phyloP scores from a whole-genome alignment of 2,113 vertebrate species.

The Todiramphus chloris region DNA sequence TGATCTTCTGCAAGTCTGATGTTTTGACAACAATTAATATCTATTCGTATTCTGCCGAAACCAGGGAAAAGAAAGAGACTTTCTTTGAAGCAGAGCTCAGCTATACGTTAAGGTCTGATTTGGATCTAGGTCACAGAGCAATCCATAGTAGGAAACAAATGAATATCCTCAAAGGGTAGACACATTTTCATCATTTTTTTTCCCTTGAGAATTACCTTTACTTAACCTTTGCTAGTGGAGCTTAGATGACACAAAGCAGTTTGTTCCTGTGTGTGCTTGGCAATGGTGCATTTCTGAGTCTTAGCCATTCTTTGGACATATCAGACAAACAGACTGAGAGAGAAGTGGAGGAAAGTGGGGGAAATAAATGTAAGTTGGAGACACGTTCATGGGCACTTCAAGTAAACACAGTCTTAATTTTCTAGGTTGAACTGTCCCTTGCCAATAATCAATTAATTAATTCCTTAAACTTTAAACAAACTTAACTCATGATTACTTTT shows the following conservation, averaged over 20 bases:
- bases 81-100: not conserved
- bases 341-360: not conserved
- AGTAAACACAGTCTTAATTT: not conserved
- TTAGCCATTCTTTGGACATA: not conserved
- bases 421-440: not conserved
- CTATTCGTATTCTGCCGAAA: not conserved
- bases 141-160: not conserved
- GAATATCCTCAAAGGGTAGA: not conserved
- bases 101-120: not conserved
- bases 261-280: not conserved
- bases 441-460: not conserved
- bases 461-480: not conserved
- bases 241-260: not conserved
- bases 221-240: not conserved
- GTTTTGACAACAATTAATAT: constrained; percentile 38
- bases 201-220: not conserved
- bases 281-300: not conserved
- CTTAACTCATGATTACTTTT: not conserved
- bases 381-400: not conserved
- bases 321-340: not conserved
- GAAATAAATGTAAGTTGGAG: not conserved
- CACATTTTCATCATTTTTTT: not conserved
- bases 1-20: constrained; percentile 9
- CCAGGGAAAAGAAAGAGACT: not conserved
- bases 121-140: not conserved